Evolutionary conservation across 2,797 vertebrate genomes (phyloP).

Genomic region (Chelon auratus): DNA sequence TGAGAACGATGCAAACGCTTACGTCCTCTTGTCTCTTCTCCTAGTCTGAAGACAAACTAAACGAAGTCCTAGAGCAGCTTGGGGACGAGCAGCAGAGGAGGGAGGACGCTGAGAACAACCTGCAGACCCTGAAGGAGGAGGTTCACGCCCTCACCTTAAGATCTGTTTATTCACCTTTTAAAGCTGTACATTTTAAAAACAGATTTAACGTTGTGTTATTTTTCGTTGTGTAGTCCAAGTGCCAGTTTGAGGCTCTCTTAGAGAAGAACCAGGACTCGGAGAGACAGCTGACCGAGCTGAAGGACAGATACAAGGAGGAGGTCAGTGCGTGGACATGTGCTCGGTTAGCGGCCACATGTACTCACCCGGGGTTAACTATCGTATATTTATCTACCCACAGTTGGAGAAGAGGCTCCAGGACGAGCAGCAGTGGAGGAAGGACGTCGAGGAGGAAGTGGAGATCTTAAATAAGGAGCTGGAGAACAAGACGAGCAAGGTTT

Average conservation of each 20-base stretch:
- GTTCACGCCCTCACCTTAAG: too few relatives aligned
- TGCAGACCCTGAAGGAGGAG: too few relatives aligned
- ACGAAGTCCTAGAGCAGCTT: too few relatives aligned
- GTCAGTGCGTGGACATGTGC: not conserved
- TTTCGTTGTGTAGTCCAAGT: too few relatives aligned
- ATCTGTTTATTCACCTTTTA: too few relatives aligned
- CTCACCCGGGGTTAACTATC: not conserved
- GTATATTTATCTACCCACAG: not conserved
- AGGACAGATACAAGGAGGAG: constrained; percentile 12
- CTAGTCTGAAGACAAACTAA: too few relatives aligned
- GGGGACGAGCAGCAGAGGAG: too few relatives aligned
- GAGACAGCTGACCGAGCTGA: constrained; percentile 4
- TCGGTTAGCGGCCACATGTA: accelerated
- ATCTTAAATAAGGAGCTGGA: not conserved
- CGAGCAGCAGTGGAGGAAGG: not conserved
- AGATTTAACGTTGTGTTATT: too few relatives aligned
- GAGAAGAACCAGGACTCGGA: not conserved
- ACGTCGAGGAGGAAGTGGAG: not conserved
- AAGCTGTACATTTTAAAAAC: too few relatives aligned
- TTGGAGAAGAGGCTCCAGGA: not conserved
- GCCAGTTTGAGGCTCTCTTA: not conserved
- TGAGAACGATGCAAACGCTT: too few relatives aligned
- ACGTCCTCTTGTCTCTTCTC: too few relatives aligned
- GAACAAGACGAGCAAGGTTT: not conserved
- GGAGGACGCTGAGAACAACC: too few relatives aligned